phyloP scores from a whole-genome alignment of 2,113 vertebrate genomes.

The Phylloscopus trochilus region DNA sequence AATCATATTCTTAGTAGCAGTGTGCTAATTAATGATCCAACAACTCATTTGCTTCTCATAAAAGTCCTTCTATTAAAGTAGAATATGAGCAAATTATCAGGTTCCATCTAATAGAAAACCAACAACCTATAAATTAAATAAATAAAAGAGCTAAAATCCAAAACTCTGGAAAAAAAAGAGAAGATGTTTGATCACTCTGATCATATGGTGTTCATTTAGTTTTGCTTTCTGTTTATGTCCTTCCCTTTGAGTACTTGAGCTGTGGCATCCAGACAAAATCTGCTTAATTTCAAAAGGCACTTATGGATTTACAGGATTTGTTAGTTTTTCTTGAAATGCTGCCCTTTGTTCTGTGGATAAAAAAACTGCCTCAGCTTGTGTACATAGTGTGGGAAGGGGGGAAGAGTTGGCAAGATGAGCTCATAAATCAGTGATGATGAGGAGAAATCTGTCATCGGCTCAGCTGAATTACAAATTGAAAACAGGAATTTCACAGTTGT shows the following conservation, averaged over 20 bases:
- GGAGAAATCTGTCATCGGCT: slow-evolving; percentile 4
- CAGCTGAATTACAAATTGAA: background rate
- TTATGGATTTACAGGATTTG: background rate
- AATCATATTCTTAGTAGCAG: background rate
- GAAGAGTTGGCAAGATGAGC: background rate
- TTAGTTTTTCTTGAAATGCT: background rate
- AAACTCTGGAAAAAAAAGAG: background rate
- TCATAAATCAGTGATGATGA: slow-evolving; percentile 25
- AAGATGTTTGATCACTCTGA: background rate
- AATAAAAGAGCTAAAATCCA: background rate
- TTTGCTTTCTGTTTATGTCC: background rate
- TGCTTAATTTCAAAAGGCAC: background rate
- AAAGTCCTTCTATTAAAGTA: background rate
- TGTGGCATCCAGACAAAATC: background rate
- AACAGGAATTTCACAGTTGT: background rate
- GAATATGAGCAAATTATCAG: background rate
- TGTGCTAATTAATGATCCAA: background rate
- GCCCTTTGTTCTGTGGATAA: background rate
- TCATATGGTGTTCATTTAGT: background rate
- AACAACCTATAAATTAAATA: background rate
- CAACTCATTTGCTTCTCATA: background rate
- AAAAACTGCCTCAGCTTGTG: background rate
- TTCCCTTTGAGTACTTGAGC: background rate
- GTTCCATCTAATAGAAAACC: background rate
- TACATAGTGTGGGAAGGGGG: slow-evolving; percentile 1